phyloP scores from a whole-genome alignment of 1,140 invertebrate species.

The Penaeus indicus region DNA sequence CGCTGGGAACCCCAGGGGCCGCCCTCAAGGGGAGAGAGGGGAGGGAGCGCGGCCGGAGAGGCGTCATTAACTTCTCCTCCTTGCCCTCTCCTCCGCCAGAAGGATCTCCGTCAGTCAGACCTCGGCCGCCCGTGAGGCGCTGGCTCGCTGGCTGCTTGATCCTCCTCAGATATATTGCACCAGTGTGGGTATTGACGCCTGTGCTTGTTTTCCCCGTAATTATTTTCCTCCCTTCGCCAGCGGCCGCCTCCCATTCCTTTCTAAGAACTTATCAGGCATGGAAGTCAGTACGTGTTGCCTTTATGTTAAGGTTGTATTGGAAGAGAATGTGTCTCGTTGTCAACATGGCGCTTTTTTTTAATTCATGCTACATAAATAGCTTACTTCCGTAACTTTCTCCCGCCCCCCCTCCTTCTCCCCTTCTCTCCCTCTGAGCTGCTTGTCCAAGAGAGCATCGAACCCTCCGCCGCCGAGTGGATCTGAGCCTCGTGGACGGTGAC shows the following conservation, averaged over 20 bases:
- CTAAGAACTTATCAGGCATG: too few species aligned
- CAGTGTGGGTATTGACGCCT: neutral
- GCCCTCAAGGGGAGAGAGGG: neutral
- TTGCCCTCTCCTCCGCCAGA: neutral
- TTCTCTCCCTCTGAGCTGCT: neutral
- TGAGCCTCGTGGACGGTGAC: neutral
- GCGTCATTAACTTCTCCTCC: neutral
- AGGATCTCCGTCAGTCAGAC: too few species aligned
- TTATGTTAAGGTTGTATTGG: too few species aligned
- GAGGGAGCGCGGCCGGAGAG: neutral
- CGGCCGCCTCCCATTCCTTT: too few species aligned
- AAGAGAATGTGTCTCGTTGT: too few species aligned
- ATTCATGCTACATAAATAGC: too few species aligned
- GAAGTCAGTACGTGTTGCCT: too few species aligned
- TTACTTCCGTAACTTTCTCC: neutral
- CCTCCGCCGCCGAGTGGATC: neutral
- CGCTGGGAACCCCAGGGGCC: neutral
- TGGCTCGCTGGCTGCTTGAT: neutral
- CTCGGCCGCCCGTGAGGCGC: too few species aligned
- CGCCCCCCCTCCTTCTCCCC: too few species aligned
- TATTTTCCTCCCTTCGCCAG: too few species aligned
- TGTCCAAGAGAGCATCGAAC: neutral
- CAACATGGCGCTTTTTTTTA: too few species aligned
- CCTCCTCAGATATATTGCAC: neutral
- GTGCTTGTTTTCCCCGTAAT: too few species aligned